Base-by-base conservation (phyloP, 1,140 invertebrate genomes). In the Orchestia grillus region DNA sequence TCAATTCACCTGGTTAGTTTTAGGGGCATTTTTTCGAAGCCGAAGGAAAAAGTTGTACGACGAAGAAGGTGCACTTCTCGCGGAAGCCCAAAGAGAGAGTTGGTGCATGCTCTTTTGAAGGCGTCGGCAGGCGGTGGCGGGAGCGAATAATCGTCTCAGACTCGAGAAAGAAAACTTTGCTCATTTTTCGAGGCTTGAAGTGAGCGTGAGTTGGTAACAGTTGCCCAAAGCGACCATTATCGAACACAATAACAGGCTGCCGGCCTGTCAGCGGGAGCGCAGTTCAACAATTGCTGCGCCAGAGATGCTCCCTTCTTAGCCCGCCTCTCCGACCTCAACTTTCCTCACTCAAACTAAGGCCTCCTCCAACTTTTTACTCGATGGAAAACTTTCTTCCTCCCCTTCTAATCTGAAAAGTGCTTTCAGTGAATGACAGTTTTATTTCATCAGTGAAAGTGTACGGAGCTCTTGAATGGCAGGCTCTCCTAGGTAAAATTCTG, bases 171-270 rank as follows among this genome's bases (percentile, higher is more conserved):
- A 94, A 94, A 94, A 94, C 92, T 94, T 94, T 94, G 92, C 92
- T 94, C 92, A 94, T 94, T 94, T 94, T 94, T 94, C 92, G 92
- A 40, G 44, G 92, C 92, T 94, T 94, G 92, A 94, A 94, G 92
- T 94, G 92, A 94, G 92, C 92, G 92, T 47, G 92, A 94, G 92
- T 94, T 94, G 92, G 92, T 47, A 94, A 94, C 92, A 94, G 92
- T 94, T 94, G 92, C 92, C 92, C 92, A 40, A 45, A 94, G 92
- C 92, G 92, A 94, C 92, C 92, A 94, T 94, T 94, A 94, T 94
- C 92, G 92, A 94, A 94, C 92, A 94, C 92, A 94, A 94, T 94
- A 94, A 94, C 92, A 94, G 36, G 92, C 41, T 91, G 88, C 88
- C 88, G 62, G 15, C 15, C 62, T 77, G 62, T 77, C 62, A 77